Evolutionary conservation across 2,113 vertebrate genomes (phyloP).

Genomic region (rat (Rattus norvegicus)): DNA sequence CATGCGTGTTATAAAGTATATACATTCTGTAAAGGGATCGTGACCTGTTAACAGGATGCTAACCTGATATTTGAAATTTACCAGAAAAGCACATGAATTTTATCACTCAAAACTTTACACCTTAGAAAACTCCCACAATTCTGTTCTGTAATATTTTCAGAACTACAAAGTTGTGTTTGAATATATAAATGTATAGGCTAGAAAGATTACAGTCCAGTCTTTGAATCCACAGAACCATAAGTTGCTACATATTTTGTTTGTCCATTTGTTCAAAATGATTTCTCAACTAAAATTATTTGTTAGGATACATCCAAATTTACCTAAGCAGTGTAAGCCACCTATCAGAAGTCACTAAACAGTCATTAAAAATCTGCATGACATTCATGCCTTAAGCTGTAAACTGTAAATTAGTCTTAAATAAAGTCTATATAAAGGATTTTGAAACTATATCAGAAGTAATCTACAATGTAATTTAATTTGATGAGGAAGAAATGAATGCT

Average conservation of each 20-base stretch:
- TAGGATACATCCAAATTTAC: neutral
- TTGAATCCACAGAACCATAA: neutral
- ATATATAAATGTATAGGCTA: neutral
- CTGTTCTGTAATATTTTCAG: neutral
- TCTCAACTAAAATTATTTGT: neutral
- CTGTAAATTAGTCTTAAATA: neutral
- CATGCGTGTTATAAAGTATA: neutral
- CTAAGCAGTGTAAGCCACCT: neutral
- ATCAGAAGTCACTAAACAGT: neutral
- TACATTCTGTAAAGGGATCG: neutral
- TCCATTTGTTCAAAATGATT: neutral
- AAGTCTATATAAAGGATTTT: neutral
- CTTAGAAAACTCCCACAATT: neutral
- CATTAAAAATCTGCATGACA: neutral
- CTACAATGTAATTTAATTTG: neutral
- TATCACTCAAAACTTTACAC: neutral
- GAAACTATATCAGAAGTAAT: neutral
- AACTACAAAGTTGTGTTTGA: neutral
- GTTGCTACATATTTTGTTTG: neutral
- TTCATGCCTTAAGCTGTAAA: neutral
- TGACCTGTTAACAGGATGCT: neutral
- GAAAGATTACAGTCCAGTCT: neutral
- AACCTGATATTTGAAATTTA: slow-evolving; percentile 31
- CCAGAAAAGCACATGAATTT: neutral
- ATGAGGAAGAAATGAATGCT: neutral